phyloP scores from a whole-genome alignment of 2,888 invertebrate genomes.

The Pterobdella sp. region DNA sequence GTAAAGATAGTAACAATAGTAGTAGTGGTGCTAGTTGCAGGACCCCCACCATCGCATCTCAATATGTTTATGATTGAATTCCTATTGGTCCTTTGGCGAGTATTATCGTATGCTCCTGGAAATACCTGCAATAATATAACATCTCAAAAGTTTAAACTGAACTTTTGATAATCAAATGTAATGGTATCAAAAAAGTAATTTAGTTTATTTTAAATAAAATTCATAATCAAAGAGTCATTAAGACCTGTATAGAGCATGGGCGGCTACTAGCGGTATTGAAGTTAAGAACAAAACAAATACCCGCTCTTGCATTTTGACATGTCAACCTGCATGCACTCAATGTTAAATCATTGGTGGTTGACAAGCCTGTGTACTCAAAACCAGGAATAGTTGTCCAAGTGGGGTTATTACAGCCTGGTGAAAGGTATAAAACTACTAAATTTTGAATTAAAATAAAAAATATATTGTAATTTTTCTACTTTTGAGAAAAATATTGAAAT shows the following conservation, averaged over 20 bases:
- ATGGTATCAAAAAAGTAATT: too few relatives aligned
- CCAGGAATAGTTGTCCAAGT: neutral
- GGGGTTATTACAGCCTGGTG: constrained; percentile 2
- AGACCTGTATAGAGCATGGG: constrained; percentile 12
- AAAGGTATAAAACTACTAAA: too few relatives aligned
- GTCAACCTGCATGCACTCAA: neutral
- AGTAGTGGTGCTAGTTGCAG: too few relatives aligned
- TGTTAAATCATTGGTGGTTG: neutral
- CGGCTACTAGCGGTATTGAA: neutral
- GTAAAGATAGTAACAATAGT: too few relatives aligned
- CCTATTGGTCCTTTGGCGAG: neutral
- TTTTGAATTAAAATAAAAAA: too few relatives aligned
- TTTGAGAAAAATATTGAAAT: too few relatives aligned
- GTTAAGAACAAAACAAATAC: neutral
- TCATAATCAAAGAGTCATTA: too few relatives aligned
- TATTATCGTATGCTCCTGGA: neutral
- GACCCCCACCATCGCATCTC: neutral
- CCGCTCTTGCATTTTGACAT: neutral
- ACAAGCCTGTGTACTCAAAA: neutral
- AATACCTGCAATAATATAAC: too few relatives aligned
- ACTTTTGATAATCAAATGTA: neutral
- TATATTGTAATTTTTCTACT: too few relatives aligned
- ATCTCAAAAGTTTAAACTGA: neutral
- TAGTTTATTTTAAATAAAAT: too few relatives aligned
- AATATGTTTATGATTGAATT: neutral